Base-by-base conservation (phyloP, 2,888 invertebrate species). In the Campopleginae sp. region DNA sequence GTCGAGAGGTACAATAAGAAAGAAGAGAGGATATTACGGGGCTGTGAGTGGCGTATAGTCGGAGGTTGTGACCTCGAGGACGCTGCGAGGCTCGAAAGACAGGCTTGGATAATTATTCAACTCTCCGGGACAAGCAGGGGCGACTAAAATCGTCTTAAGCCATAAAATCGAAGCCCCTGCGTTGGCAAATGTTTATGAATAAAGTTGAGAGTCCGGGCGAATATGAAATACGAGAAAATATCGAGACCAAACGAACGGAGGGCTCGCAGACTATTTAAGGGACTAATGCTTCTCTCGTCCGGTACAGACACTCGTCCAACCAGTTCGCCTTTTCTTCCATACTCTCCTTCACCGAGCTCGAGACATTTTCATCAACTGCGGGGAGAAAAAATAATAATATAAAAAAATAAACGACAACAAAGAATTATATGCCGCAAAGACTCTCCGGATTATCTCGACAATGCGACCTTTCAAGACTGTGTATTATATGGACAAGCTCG, bases 31-130 rank as follows among this genome's bases (percentile, higher is more conserved):
- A 78, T n/a, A 54, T 68, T 58, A 31, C 23, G 44, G 51, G 38
- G 66, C 27, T n/a, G 31, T 44, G 77, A 68, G 23, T 72, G 82
- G 82, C 82, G 84, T 80, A 80, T 77, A 61, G 58, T 61, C 44
- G 27, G 31, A 54, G 82, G 75, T 87, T 84, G 74, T 84, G 86
- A 87, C 86, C 87, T 84, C 66, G 42, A 66, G 51, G 66, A 66
- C 77, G 1, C 7, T 1, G 38, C 33, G 33, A 65, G 33, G 38
- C 5, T 23, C 66, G 17, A 33, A 17, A n/a, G n/a, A 65, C 48
- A 68, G 42, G 77, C 42, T 27, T 68, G 23, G 76, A 33, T 38
- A 54, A 14, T 42, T 68, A n/a, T 54, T 68, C 31, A 65, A 27
- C 58, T 14, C 68, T 4, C 33, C 7, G 2, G 58, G 54, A 68